Evolutionary conservation across 2,113 vertebrate species (phyloP), one percentile per base, ranked within the genome.

Genomic region (Triplophysa tibetana): DNA sequence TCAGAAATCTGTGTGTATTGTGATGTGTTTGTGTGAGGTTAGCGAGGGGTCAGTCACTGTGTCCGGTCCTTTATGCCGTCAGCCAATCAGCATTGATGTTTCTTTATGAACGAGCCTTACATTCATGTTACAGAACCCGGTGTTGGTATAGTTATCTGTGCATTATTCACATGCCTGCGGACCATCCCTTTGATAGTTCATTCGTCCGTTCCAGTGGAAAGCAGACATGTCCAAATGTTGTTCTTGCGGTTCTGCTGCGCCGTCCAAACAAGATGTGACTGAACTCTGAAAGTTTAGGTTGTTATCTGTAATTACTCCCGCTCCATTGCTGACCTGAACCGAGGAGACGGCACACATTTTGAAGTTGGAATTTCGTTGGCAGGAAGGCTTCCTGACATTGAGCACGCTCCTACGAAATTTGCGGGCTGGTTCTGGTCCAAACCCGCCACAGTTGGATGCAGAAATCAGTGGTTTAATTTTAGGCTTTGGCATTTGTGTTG

Each of bases 311-410:
- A 84, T 82, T 72, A 80, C 54, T 48, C 12, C 8, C 80, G 61
- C 75, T 73, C 60, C n/a, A 21, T 65, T 12, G 45, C 43, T 54
- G 75, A 60, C 82, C 70, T 24, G 17, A 65, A 64, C 67, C n/a
- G 14, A 26, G 19, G 66, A 16, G 58, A n/a, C 50, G 23, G 63
- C 77, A 63, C 67, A 23, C 45, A 60, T n/a, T 81, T 86, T 83
- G 66, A 83, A 82, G 64, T 82, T 75, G 74, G 82, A 82, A 19
- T 48, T 64, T 82, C n/a, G 12, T 77, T 83, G 81, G 81, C 70
- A 79, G 62, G 10, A 58, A 67, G 10, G n/a, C 38, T 52, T 24
- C 23, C 66, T 72, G 76, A 63, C 67, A 67, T 65, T 77, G 72
- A 64, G 58, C 70, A 64, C 41, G 43, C 43, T 41, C 8, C 19